Percentiles rank a stretch among this genome's conserved stretches.
These are phyloP conservation scores for Epinephelus coioides DNA, from an alignment of 2,797 vertebrate genomes.

Conservation along the genomic window DNA sequence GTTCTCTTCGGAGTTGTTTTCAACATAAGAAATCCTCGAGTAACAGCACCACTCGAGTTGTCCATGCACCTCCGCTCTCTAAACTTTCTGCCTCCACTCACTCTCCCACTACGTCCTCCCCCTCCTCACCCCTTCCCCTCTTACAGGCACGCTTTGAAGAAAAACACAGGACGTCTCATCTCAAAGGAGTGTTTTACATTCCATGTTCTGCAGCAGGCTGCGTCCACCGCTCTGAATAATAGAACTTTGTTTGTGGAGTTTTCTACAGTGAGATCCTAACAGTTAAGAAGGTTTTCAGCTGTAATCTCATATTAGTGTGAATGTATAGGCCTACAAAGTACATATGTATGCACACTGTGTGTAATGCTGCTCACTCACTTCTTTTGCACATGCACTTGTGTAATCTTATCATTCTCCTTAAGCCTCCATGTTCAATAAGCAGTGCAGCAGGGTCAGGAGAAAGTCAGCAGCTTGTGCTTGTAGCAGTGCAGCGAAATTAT, in stretches of 20 bases:
- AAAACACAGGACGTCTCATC: conserved; percentile 65
- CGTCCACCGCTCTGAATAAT: conserved; percentile 36
- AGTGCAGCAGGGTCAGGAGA: conserved; percentile 54
- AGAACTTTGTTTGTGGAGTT: conserved; percentile 44
- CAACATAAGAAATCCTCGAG: conserved; percentile 18
- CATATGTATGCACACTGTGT: too few species aligned
- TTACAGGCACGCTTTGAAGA: conserved; percentile 64
- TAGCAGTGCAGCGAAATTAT: conserved; percentile 35
- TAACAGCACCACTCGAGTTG: conserved; percentile 2
- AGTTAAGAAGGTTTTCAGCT: conserved; percentile 42
- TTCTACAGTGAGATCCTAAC: conserved; percentile 32
- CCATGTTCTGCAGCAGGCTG: conserved; percentile 48
- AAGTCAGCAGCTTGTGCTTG: conserved; percentile 58
- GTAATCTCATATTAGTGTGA: conserved; percentile 46
- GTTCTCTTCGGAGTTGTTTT: conserved; percentile 22
- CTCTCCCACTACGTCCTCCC: conserved; percentile 24
- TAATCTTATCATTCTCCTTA: conserved; percentile 49
- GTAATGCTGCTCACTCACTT: background rate
- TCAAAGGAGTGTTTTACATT: conserved; percentile 65
- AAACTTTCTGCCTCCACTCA: conserved; percentile 32
- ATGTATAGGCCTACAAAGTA: background rate
- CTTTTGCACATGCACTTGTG: conserved; percentile 34
- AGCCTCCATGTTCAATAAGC: conserved; percentile 53
- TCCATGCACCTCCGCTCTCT: conserved; percentile 27
- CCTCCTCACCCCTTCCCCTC: conserved; percentile 34